Evolutionary conservation across 2,888 invertebrate species (phyloP), one percentile per base, ranked within the genome.

Genomic region (Eumacrocentrus americanus): DNA sequence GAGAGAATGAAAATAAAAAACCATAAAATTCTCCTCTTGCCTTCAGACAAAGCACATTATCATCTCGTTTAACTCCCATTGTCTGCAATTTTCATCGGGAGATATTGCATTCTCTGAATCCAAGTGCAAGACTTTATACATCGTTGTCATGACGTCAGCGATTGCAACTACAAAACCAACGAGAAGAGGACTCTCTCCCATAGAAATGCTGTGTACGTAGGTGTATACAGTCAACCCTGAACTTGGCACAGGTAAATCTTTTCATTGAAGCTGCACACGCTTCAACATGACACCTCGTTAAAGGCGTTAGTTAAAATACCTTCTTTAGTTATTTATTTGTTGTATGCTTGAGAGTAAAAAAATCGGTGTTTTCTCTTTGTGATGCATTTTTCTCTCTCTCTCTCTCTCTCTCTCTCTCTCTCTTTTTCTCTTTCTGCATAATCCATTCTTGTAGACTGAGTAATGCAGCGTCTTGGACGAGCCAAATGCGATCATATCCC

Each of bases 201-300:
- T 44, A 42, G 40, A 34, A 42, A 54, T 56, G 9, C 35, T n/a
- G n/a, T 34, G 4, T 37, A 59, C 61, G 67, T 64, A 61, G 67
- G 65, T 34, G 60, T 46, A n/a, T 25, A 23, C 23, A 25, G n/a
- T 57, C 47, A 62, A 38, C 62, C 63, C 50, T 67, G 65, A 65
- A 65, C 67, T 67, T 67, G 64, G 60, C 46, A 50, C 58, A 60
- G 54, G 64, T 64, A 62, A 63, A 65, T 65, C 62, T 57, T 47
- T 56, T 58, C 51, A 53, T 42, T 42, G 25, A 62, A 58, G 61
- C 25, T 58, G 61, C 51, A 20, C 35, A n/a, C n/a, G n/a, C n/a
- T 37, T 47, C 29, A 42, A 62, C 64, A 60, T 51, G 60, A 48
- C 40, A 52, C 58, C 61, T 66, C 61, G 62, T 64, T 66, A 62